Conservation (phyloP, 2,888 invertebrate species). For the Synergus gifuensis region DNA sequence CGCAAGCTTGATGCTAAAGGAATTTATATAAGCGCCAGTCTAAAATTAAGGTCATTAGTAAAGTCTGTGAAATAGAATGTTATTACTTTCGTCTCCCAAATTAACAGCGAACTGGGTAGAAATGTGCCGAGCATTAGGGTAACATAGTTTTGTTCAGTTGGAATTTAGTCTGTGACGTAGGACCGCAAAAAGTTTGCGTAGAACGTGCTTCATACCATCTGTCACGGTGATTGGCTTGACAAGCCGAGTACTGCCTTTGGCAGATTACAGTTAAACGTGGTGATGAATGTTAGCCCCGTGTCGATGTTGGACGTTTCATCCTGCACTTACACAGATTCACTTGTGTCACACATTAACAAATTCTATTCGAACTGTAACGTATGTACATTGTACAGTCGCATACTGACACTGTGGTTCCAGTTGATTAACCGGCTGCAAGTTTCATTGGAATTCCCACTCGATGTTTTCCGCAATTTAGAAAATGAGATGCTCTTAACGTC, state of each 20-base stretch:
- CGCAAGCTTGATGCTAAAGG: background rate
- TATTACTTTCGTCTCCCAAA: slow-evolving; percentile 12
- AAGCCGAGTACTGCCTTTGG: slow-evolving; percentile 54
- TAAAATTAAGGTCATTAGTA: slow-evolving; percentile 4
- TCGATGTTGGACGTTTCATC: slow-evolving; percentile 45
- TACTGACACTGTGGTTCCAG: slow-evolving; percentile 37
- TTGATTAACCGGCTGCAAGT: slow-evolving; percentile 40
- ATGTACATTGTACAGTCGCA: slow-evolving; percentile 24
- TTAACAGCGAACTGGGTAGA: slow-evolving; percentile 14
- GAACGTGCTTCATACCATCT: slow-evolving; percentile 49
- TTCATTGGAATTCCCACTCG: slow-evolving; percentile 27
- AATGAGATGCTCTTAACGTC: background rate
- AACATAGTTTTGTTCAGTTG: slow-evolving; percentile 38
- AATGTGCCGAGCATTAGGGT: slow-evolving; percentile 9
- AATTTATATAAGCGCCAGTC: background rate
- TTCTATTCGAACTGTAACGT: slow-evolving; percentile 28
- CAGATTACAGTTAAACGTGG: slow-evolving; percentile 53
- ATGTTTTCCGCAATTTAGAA: slow-evolving; percentile 17
- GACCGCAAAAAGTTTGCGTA: slow-evolving; percentile 38
- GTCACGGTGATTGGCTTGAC: slow-evolving; percentile 55
- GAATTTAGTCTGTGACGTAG: slow-evolving; percentile 24
- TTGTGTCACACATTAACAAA: slow-evolving; percentile 16
- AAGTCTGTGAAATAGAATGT: slow-evolving; percentile 9
- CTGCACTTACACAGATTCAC: slow-evolving; percentile 30
- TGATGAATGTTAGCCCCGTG: slow-evolving; percentile 51